Conservation (phyloP, 1,140 invertebrate species). For the Dendrolimus kikuchii region DNA sequence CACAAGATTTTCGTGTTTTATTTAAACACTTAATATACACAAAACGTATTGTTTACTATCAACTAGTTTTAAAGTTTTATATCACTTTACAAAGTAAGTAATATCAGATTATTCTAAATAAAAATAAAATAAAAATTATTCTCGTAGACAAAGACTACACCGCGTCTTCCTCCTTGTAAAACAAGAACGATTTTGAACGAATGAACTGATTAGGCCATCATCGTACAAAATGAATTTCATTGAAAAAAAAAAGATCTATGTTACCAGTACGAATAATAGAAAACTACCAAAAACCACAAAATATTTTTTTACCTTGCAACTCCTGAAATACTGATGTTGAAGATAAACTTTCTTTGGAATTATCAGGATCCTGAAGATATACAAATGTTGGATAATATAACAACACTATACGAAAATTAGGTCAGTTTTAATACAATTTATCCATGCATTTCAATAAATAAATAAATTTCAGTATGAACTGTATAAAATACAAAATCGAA, state of each 20-base stretch:
- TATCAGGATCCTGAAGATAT: slow-evolving; percentile 37
- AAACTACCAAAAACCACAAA: slow-evolving; percentile 2
- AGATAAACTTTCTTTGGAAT: slow-evolving; percentile 36
- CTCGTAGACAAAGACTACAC: slow-evolving; percentile 39
- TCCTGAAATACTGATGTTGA: slow-evolving; percentile 37
- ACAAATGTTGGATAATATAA: too few species aligned
- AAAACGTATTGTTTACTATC: slow-evolving; percentile 41
- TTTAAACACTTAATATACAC: slow-evolving; percentile 35
- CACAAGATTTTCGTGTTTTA: slow-evolving; percentile 42
- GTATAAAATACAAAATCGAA: slow-evolving; percentile 2
- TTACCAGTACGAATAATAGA: slow-evolving; percentile 6
- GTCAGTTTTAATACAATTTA: too few species aligned
- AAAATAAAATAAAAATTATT: slow-evolving; percentile 59
- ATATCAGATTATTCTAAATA: slow-evolving; percentile 41
- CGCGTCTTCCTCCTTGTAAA: slow-evolving; percentile 51
- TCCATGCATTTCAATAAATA: too few species aligned
- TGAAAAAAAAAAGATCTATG: neutral
- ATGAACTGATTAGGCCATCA: too few species aligned
- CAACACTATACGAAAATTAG: too few species aligned
- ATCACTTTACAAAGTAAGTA: slow-evolving; percentile 30
- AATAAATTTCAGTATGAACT: too few species aligned
- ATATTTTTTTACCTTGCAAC: slow-evolving; percentile 37
- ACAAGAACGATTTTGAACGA: slow-evolving; percentile 13
- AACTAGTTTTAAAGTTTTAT: slow-evolving; percentile 33
- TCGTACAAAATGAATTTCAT: neutral